Percentiles rank a stretch among this genome's conserved stretches.
Evolutionary conservation across 2,888 invertebrate species (phyloP).

Genomic region (Heteromurus nitidus): DNA sequence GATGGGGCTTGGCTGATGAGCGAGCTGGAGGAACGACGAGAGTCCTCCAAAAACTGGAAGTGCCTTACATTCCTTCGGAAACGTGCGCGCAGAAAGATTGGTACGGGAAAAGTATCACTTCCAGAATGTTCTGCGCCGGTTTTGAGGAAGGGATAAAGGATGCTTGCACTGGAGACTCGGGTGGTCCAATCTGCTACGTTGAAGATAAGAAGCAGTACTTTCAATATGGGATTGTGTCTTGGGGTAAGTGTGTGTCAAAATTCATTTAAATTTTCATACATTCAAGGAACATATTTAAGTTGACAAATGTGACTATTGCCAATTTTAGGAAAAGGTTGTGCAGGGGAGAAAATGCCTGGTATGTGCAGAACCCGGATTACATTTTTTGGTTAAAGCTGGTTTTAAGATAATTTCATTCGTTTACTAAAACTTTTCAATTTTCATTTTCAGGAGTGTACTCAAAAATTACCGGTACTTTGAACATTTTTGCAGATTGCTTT

Average conservation of each 20-base stretch:
- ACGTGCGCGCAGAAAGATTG: conserved; percentile 55
- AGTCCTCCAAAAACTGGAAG: conserved; percentile 68
- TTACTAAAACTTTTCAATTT: neutral
- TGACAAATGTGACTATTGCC: neutral
- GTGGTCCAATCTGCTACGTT: conserved; percentile 53
- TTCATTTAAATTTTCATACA: neutral
- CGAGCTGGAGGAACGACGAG: conserved; percentile 70
- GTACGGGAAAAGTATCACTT: conserved; percentile 42
- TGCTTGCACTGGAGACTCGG: conserved; percentile 58
- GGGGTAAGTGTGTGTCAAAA: too few relatives aligned
- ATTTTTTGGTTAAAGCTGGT: neutral
- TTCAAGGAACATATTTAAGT: too few relatives aligned
- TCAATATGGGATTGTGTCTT: conserved; percentile 71
- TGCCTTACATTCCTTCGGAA: conserved; percentile 57
- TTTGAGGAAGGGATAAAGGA: conserved; percentile 43
- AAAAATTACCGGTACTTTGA: conserved; percentile 65
- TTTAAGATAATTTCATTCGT: neutral
- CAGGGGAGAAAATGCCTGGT: conserved; percentile 59
- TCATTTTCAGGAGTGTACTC: conserved; percentile 63
- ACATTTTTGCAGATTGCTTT: neutral
- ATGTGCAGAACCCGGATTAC: conserved; percentile 33
- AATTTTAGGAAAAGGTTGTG: conserved; percentile 67
- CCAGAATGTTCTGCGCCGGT: conserved; percentile 69
- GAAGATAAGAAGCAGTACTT: conserved; percentile 61
- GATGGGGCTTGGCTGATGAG: conserved; percentile 67